Evolutionary conservation across 2,888 invertebrate genomes (phyloP), one percentile per base, ranked within the genome.

Genomic region (Erannis defoliaria): DNA sequence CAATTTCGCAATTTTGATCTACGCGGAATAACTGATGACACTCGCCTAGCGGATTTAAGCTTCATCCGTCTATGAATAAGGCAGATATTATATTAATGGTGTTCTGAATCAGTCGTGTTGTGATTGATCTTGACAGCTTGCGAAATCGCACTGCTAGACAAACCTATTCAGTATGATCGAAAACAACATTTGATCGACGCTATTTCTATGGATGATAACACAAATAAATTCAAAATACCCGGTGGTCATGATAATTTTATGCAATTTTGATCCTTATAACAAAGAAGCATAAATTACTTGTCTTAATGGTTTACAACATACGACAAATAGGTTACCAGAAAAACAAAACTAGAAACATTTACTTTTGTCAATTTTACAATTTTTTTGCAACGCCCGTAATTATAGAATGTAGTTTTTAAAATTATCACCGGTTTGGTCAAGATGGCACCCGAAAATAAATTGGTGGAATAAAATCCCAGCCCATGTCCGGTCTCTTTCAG

Each of bases 211-310:
- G n/a, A 26, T 26, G 16, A 43, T 10, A 1, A 23, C 10, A 21
- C 26, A 45, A 45, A 45, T 45, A 45, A 45, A 29, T 45, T 45
- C 45, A 26, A 26, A 21, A 16, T 26, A 45, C 45, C 45, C 9
- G 29, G 14, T 16, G 45, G 45, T 45, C 45, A 45, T 45, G 23
- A 43, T 43, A 26, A 3, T 16, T 18, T 45, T 26, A 26, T 45
- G 26, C 43, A 45, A 26, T 26, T 45, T 26, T 6, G 21, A 42
- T 5, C 21, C 26, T 26, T 45, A 45, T 45, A 38, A 35, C 3
- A 35, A 14, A 12, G n/a, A 3, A n/a, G 14, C 14, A n/a, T 35
- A 35, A 35, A 35, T 31, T 14, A 5, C 14, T 14, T 14, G 9
- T 4, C 14, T 35, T 0, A 10, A n/a, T 1, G 35, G 10, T 4